Conservation (phyloP, 2,888 invertebrate genomes). For the Tortrix viridana region DNA sequence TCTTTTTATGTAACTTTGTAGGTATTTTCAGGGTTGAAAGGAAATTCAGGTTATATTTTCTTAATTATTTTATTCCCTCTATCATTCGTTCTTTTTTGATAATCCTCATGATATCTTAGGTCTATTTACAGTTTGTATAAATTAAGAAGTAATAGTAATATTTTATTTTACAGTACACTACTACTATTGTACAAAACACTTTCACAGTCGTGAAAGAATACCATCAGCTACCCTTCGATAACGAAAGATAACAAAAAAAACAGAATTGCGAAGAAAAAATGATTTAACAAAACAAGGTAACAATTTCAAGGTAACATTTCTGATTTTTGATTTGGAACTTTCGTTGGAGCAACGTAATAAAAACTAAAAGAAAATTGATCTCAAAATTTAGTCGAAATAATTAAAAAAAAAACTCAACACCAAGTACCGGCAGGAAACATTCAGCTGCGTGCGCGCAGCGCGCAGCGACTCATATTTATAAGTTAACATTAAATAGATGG, state of each 20-base stretch:
- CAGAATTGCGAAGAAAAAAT: conserved; percentile 48
- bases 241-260: conserved; percentile 47
- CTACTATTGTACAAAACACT: conserved; percentile 79
- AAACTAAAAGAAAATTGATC: conserved; percentile 62
- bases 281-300: conserved; percentile 52
- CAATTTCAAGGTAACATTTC: conserved; percentile 65
- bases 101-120: conserved; percentile 78
- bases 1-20: not conserved
- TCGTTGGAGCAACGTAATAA: conserved; percentile 53
- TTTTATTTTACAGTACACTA: conserved; percentile 74
- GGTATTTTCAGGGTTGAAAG: conserved; percentile 1
- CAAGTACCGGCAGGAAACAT: conserved; percentile 77
- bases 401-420: conserved; percentile 76
- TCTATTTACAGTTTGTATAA: conserved; percentile 83
- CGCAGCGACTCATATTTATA: conserved; percentile 65
- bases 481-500: conserved; percentile 81
- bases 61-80: conserved; percentile 80
- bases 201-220: conserved; percentile 72
- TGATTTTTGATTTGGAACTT: conserved; percentile 56
- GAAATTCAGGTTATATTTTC: conserved; percentile 48
- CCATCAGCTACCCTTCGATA: conserved; percentile 57
- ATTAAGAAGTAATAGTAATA: conserved; percentile 74
- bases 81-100: conserved; percentile 80
- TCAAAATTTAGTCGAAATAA: conserved; percentile 59
- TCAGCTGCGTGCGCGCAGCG: conserved; percentile 63